Percentiles rank a stretch among this genome's conserved stretches.
Conservation (phyloP, 1,140 invertebrate species). For the Episyrphus balteatus region DNA sequence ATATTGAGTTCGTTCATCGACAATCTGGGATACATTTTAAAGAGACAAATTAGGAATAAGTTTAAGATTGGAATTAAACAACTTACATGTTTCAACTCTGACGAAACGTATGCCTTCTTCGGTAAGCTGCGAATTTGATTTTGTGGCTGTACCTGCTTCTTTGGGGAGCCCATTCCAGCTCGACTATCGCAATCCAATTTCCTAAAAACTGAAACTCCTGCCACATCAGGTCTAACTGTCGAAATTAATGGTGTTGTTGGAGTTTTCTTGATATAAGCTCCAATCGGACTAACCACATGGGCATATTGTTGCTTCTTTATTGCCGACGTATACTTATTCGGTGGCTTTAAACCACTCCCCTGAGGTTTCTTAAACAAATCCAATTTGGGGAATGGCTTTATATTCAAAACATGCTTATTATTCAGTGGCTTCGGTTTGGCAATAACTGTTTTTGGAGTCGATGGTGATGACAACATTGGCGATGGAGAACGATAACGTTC, state of each 20-base stretch:
- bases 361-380: slow-evolving; percentile 18
- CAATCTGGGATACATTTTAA: slow-evolving; percentile 13
- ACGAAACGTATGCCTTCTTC: slow-evolving; percentile 32
- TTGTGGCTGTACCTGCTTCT: neutral
- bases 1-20: slow-evolving; percentile 26
- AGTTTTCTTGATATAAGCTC: slow-evolving; percentile 35
- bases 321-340: slow-evolving; percentile 4
- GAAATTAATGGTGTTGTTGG: slow-evolving; percentile 25
- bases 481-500: neutral
- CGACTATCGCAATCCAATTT: slow-evolving; percentile 22
- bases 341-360: slow-evolving; percentile 8
- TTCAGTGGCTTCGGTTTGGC: slow-evolving; percentile 1
- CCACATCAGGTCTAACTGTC: slow-evolving; percentile 9
- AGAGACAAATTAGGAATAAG: neutral
- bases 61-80: neutral
- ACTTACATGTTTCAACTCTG: slow-evolving; percentile 27
- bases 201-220: slow-evolving; percentile 3
- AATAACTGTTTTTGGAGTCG: neutral
- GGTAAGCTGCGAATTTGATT: slow-evolving; percentile 13
- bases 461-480: neutral
- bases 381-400: slow-evolving; percentile 7
- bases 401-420: slow-evolving; percentile 9
- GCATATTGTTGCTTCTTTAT: slow-evolving; percentile 19
- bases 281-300: slow-evolving; percentile 35
- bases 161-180: neutral